A percentile compares a stretch with the other conserved stretches of the same genome.
Evolutionary conservation across 2,797 vertebrate species (phyloP).

Genomic region (Cuculus canorus): DNA sequence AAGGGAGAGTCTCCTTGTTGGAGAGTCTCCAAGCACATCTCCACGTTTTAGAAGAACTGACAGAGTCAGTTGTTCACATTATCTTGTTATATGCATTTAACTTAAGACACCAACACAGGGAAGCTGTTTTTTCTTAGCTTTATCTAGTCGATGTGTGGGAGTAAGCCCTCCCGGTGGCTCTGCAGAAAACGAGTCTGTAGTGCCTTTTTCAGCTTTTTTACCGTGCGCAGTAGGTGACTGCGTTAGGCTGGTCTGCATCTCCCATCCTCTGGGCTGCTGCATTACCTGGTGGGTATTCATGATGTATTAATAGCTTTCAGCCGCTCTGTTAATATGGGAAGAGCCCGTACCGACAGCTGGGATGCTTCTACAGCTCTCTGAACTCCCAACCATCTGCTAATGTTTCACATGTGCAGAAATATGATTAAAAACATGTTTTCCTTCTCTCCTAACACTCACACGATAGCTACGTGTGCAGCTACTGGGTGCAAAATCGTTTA

Average conservation of each 20-base stretch:
- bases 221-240: neutral
- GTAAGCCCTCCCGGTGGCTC: neutral
- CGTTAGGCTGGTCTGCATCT: neutral
- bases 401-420: rapidly evolving
- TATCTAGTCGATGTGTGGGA: neutral
- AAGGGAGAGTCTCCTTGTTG: neutral
- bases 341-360: neutral
- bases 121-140: neutral
- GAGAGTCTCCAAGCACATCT: neutral
- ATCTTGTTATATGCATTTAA: neutral
- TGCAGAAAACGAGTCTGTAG: neutral
- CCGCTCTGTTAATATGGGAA: neutral
- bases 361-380: neutral
- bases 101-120: neutral
- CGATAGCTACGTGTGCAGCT: neutral
- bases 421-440: neutral
- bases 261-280: neutral
- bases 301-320: neutral
- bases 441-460: neutral
- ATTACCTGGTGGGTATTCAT: neutral
- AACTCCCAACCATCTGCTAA: neutral
- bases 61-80: neutral
- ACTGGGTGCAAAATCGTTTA: neutral
- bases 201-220: neutral
- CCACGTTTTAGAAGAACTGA: neutral